A percentile compares a stretch with the other conserved stretches of the same genome.
These are phyloP conservation scores for Aegithalos caudatus DNA, from an alignment of 2,113 vertebrate species.

Conservation along the genomic window DNA sequence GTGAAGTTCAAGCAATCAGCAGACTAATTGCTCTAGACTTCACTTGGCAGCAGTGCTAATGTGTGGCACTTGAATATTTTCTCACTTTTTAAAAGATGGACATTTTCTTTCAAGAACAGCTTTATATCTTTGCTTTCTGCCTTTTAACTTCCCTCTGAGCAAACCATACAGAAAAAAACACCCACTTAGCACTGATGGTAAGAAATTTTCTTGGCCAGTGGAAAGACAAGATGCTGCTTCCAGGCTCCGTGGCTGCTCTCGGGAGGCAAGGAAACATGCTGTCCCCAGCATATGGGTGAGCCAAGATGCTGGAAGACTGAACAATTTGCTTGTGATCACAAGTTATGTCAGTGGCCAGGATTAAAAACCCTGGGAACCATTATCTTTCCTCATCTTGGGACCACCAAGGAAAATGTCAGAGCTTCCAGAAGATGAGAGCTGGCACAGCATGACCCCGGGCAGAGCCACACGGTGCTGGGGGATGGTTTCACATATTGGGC, in stretches of 20 bases:
- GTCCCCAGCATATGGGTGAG: constrained; percentile 23
- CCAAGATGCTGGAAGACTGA: not conserved
- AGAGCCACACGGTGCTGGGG: not conserved
- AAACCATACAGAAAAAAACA: not conserved
- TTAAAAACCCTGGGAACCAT: not conserved
- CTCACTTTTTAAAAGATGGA: not conserved
- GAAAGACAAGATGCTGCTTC: constrained; percentile 21
- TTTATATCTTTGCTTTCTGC: constrained; percentile 24
- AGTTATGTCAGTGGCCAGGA: not conserved
- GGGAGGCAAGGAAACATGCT: not conserved
- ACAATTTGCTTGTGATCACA: not conserved
- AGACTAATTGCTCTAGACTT: not conserved
- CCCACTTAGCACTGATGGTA: constrained; percentile 19
- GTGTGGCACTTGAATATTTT: not conserved
- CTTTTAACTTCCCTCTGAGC: constrained; percentile 9
- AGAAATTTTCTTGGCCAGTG: constrained; percentile 47
- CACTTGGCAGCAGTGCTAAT: not conserved
- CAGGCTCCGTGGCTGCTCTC: not conserved
- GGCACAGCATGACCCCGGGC: not conserved
- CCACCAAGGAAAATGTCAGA: constrained; percentile 4
- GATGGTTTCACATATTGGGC: not conserved
- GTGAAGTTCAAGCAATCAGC: not conserved
- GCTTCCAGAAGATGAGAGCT: not conserved
- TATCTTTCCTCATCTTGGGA: not conserved
- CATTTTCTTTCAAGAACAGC: constrained; percentile 2